Evolutionary conservation across 2,797 vertebrate genomes (phyloP).

Genomic region (Paedocypris micromegethes): DNA sequence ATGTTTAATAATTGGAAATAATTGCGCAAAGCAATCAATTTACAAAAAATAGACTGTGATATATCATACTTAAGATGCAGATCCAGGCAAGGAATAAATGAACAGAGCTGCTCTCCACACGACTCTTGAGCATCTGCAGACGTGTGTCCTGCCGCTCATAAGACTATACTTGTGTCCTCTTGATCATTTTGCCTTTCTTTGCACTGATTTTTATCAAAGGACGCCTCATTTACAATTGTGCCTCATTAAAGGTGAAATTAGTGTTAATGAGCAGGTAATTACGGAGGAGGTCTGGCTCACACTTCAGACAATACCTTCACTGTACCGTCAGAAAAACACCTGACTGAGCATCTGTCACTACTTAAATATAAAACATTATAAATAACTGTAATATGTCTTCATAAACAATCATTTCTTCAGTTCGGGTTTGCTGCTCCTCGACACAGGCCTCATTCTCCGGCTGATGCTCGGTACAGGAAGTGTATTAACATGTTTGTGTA

Average conservation of each 20-base stretch:
- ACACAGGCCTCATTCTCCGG: constrained; percentile 26
- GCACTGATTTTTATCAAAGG: constrained; percentile 60
- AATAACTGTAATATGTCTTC: constrained; percentile 47
- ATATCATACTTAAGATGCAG: too few species aligned
- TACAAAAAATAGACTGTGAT: too few species aligned
- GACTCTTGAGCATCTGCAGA: not conserved
- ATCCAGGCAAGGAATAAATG: not conserved
- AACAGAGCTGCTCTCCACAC: not conserved
- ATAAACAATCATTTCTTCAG: constrained; percentile 41
- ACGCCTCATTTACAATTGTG: constrained; percentile 64
- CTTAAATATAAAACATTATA: constrained; percentile 43
- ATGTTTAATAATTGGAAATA: too few species aligned
- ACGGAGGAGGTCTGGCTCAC: constrained; percentile 58
- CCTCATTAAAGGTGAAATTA: constrained; percentile 68
- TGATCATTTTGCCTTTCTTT: constrained; percentile 39
- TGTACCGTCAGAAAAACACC: constrained; percentile 38
- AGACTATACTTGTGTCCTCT: constrained; percentile 25
- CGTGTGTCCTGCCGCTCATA: constrained; percentile 1
- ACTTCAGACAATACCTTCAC: constrained; percentile 43
- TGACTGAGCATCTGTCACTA: constrained; percentile 34
- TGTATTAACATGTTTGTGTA: constrained; percentile 55
- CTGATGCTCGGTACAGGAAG: constrained; percentile 43
- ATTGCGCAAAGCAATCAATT: too few species aligned
- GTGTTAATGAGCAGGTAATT: constrained; percentile 70
- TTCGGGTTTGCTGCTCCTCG: constrained; percentile 8